Evolutionary conservation across 2,888 invertebrate genomes (phyloP), one percentile per base, ranked within the genome.

Genomic region (Danaus chrysippus): DNA sequence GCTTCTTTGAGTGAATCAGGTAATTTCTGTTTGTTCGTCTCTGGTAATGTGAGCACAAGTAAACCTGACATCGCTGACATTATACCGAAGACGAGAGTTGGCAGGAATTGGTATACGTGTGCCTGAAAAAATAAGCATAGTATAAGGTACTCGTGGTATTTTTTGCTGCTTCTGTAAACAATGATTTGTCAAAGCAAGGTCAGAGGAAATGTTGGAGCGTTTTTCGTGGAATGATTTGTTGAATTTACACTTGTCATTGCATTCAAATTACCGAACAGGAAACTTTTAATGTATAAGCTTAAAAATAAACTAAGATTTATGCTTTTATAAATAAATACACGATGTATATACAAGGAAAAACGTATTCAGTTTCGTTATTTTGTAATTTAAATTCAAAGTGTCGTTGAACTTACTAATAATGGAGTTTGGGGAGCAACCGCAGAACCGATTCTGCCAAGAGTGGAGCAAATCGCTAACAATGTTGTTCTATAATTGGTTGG

Each of bases 391-490:
- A 1, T 34, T 52, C 23, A 19, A 58, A 34, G 15, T 55, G 15
- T 3, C 11, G 0, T 10, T 43, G 57, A 43, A 70, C 91, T 86
- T 85, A 94, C 94, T 87, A 94, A 73, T 68, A 94, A 83, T 42
- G 94, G 94, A 46, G 93, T 94, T 74, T 93, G 93, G 6, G 94
- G 94, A 8, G 94, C 93, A 12, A 94, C 81, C 72, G 94, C 92
- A 0, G 94, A 94, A 1, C 94, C 94, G 67, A 93, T 91, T 64
- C 94, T 87, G 9, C 94, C 94, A 55, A 94, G 91, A 73, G 94
- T 94, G n/a, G 94, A 94, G 75, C 94, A 94, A 65, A 92, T 90
- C 0, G 93, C 94, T 69, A 94, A 84, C 57, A 94, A 76, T 0
- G 94, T 93, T 11, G 94, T 94, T 59, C 94, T 86, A 67, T 94